Percentiles rank a stretch among this genome's conserved stretches.
These are phyloP conservation scores for Ischnura elegans DNA, from an alignment of 2,888 invertebrate species.

Conservation along the genomic window DNA sequence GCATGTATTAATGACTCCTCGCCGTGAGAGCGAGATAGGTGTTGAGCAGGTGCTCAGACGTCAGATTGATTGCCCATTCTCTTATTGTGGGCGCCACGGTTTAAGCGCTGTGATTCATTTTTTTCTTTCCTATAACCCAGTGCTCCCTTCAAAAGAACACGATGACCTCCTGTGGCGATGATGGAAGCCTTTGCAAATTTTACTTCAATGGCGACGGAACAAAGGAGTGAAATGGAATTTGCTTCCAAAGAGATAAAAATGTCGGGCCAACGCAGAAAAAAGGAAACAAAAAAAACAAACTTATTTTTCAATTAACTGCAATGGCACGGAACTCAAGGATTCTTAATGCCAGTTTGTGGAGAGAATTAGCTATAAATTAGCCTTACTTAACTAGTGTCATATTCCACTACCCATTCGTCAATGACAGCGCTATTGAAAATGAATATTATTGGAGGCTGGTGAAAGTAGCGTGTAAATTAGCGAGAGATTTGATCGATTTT, in stretches of 20 bases:
- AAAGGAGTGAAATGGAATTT: not conserved
- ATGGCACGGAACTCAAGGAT: no score
- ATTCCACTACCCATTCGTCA: no score
- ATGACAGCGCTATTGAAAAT: no score
- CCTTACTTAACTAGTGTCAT: no score
- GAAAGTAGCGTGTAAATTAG: no score
- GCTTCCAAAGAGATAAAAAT: not conserved
- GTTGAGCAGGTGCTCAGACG: slow-evolving; percentile 25
- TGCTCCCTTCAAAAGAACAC: not conserved
- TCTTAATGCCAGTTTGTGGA: no score
- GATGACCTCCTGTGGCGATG: not conserved
- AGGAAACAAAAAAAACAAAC: no score
- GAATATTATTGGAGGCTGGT: no score
- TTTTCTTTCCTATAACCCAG: not conserved
- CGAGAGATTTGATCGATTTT: no score
- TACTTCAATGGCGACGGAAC: not conserved
- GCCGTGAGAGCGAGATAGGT: slow-evolving; percentile 33
- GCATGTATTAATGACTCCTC: not conserved
- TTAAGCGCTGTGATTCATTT: slow-evolving; percentile 35
- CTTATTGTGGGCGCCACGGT: slow-evolving; percentile 25
- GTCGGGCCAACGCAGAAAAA: no score
- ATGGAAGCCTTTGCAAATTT: not conserved
- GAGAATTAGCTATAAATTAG: no score
- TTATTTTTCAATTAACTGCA: no score
- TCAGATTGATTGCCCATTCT: slow-evolving; percentile 56